phyloP scores from a whole-genome alignment of 1,140 invertebrate species.

The Zophobas morio region DNA sequence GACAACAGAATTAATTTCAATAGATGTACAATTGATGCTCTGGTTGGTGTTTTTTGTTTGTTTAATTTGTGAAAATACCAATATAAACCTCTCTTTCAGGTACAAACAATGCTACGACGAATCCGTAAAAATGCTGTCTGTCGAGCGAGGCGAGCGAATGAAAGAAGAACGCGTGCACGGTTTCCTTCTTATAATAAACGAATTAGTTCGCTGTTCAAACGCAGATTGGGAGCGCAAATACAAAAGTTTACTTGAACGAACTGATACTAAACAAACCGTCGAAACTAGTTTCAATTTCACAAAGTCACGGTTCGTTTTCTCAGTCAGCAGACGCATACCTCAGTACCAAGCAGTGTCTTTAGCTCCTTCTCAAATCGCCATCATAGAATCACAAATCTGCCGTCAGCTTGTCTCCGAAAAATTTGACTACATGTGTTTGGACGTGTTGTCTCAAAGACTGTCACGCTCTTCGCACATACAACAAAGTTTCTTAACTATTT shows the following conservation, averaged over 20 bases:
- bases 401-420: conserved; percentile 87
- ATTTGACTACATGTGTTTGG: conserved; percentile 86
- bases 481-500: conserved; percentile 87
- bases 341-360: conserved; percentile 54
- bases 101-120: conserved; percentile 93
- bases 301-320: conserved; percentile 50
- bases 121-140: conserved; percentile 85
- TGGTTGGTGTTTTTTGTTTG: conserved; percentile 3
- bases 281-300: conserved; percentile 52
- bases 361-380: conserved; percentile 67
- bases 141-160: conserved; percentile 79
- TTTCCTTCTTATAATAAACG: conserved; percentile 94
- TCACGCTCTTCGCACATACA: conserved; percentile 88
- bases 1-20: neutral
- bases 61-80: too few species aligned
- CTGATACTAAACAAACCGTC: conserved; percentile 59
- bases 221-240: conserved; percentile 89
- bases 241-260: conserved; percentile 76
- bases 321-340: conserved; percentile 61
- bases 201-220: conserved; percentile 94
- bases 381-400: conserved; percentile 91
- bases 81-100: conserved; percentile 61
- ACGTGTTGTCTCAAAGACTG: conserved; percentile 84
- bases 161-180: conserved; percentile 95
- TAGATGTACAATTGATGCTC: neutral